Conservation (phyloP, 2,797 vertebrate genomes). For the Dallia pectoralis region DNA sequence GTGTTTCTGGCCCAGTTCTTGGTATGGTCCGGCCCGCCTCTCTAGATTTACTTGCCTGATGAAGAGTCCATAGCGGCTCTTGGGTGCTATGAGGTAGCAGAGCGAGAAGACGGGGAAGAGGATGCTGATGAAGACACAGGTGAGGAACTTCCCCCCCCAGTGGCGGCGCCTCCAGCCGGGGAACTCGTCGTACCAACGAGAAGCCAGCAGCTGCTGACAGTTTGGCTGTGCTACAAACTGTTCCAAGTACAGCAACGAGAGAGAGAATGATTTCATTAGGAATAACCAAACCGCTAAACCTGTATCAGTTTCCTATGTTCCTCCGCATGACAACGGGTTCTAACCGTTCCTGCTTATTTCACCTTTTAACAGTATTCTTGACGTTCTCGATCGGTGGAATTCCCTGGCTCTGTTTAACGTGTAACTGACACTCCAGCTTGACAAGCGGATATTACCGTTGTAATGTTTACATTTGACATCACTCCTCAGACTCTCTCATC, state of each 20-base stretch:
- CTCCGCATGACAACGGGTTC: too few species aligned
- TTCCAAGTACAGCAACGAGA: constrained; percentile 27
- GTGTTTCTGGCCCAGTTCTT: neutral
- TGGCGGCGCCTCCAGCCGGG: constrained; percentile 96
- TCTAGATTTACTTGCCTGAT: neutral
- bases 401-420: too few species aligned
- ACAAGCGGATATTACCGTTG: too few species aligned
- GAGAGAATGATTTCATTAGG: neutral
- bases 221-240: constrained; percentile 99
- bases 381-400: too few species aligned
- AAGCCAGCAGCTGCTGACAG: constrained; percentile 96
- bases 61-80: constrained; percentile 87
- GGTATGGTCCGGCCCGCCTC: neutral
- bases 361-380: too few species aligned
- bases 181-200: constrained; percentile 97
- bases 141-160: constrained; percentile 95
- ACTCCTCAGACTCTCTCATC: too few species aligned
- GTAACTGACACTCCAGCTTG: too few species aligned
- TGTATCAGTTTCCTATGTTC: too few species aligned
- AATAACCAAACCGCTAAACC: too few species aligned
- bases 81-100: constrained; percentile 94
- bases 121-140: constrained; percentile 93
- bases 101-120: constrained; percentile 92
- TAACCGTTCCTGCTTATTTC: too few species aligned
- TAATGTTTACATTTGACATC: too few species aligned